phyloP scores from a whole-genome alignment of 2,888 invertebrate genomes.

The Entomobrya proxima region DNA sequence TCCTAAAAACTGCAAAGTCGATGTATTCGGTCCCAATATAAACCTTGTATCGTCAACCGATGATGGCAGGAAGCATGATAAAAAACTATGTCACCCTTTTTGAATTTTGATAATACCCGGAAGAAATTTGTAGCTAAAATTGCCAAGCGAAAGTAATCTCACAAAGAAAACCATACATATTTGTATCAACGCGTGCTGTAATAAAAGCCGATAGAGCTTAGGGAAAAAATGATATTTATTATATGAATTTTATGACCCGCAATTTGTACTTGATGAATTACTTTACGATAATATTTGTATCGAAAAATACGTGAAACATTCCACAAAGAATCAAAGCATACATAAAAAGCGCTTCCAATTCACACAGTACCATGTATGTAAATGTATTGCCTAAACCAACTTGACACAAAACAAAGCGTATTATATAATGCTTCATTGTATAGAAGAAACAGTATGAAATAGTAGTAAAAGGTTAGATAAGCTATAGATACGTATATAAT shows the following conservation, averaged over 20 bases:
- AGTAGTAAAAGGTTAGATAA: no score
- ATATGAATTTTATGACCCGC: conserved; percentile 11
- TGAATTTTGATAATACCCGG: conserved; percentile 13
- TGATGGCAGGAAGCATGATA: conserved; percentile 3
- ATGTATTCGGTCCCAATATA: no score
- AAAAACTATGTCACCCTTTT: not conserved
- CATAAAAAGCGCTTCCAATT: conserved; percentile 35
- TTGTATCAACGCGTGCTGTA: not conserved
- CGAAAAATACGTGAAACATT: conserved; percentile 19
- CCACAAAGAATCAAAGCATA: conserved; percentile 7
- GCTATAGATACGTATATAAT: not conserved
- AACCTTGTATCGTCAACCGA: no score
- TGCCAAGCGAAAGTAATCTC: not conserved
- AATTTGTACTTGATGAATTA: conserved; percentile 31
- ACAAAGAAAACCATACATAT: not conserved
- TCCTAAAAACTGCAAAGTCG: no score
- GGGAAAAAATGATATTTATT: not conserved
- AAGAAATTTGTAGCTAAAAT: conserved; percentile 15
- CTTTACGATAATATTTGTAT: not conserved
- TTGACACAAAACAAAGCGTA: conserved; percentile 1
- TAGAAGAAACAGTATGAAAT: not conserved
- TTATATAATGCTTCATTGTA: not conserved
- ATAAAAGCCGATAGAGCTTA: not conserved
- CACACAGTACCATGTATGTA: conserved; percentile 29
- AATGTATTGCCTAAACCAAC: not conserved